phyloP scores from a whole-genome alignment of 1,140 invertebrate species.

The Sinonovacula constricta region DNA sequence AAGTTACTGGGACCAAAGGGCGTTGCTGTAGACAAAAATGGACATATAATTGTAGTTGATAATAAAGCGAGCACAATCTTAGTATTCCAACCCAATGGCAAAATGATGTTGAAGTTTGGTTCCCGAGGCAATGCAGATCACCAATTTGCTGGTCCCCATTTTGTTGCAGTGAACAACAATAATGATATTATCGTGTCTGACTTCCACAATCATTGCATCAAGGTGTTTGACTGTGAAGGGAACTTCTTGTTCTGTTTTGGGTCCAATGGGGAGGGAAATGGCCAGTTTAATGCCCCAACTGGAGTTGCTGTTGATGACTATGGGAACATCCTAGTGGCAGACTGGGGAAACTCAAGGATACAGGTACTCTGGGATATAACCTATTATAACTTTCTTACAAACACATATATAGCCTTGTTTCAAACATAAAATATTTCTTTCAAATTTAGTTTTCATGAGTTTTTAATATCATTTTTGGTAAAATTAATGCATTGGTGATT shows the following conservation, averaged over 20 bases:
- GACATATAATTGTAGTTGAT: slow-evolving; percentile 82
- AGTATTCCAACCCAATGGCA: slow-evolving; percentile 81
- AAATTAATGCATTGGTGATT: background rate
- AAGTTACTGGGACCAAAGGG: slow-evolving; percentile 82
- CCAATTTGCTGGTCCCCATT: slow-evolving; percentile 83
- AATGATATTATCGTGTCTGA: slow-evolving; percentile 82
- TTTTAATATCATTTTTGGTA: background rate
- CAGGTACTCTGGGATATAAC: slow-evolving; percentile 80
- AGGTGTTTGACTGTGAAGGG: slow-evolving; percentile 78
- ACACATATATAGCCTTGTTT: too few species aligned
- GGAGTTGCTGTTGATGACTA: slow-evolving; percentile 81
- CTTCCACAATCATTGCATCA: slow-evolving; percentile 83
- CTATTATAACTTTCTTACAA: too few species aligned
- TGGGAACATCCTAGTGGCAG: slow-evolving; percentile 82
- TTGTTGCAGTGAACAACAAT: slow-evolving; percentile 81
- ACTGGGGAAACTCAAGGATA: slow-evolving; percentile 83
- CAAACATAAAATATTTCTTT: background rate
- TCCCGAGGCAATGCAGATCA: slow-evolving; percentile 77
- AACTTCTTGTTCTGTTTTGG: slow-evolving; percentile 78
- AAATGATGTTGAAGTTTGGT: slow-evolving; percentile 77
- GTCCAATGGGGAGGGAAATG: slow-evolving; percentile 80
- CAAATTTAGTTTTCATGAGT: background rate
- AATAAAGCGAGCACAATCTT: slow-evolving; percentile 82
- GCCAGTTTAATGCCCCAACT: slow-evolving; percentile 83
- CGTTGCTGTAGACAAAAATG: slow-evolving; percentile 80